A percentile compares a stretch with the other conserved stretches of the same genome.
These are phyloP conservation scores for Catocala fraxini DNA, from an alignment of 2,888 invertebrate species.

Conservation along the genomic window DNA sequence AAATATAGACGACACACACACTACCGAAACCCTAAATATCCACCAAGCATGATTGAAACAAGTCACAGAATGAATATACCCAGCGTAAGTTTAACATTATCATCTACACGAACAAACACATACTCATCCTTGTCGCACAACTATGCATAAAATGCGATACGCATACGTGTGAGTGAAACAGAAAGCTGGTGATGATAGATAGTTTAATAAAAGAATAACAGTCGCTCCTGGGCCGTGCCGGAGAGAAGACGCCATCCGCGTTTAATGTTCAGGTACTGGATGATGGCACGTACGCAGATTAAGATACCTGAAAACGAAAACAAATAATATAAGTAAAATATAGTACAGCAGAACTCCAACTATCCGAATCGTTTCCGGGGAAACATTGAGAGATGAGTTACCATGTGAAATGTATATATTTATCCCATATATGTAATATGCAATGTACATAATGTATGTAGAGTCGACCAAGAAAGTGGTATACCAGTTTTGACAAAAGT, in stretches of 20 bases:
- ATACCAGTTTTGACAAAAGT: too few species aligned
- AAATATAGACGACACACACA: slow-evolving; percentile 3
- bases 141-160: slow-evolving; percentile 40
- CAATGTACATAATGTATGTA: too few species aligned
- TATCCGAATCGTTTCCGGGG: too few species aligned
- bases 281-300: slow-evolving; percentile 95
- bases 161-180: slow-evolving; percentile 59
- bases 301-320: slow-evolving; percentile 89
- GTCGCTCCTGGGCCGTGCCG: slow-evolving; percentile 94
- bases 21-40: slow-evolving; percentile 20
- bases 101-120: slow-evolving; percentile 51
- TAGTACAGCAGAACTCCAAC: too few species aligned
- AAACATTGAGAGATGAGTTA: too few species aligned
- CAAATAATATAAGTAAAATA: neutral
- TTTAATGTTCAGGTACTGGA: slow-evolving; percentile 96
- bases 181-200: slow-evolving; percentile 39
- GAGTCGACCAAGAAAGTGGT: too few species aligned
- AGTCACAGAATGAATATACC: slow-evolving; percentile 4
- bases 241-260: slow-evolving; percentile 95
- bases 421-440: too few species aligned
- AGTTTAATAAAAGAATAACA: slow-evolving; percentile 93
- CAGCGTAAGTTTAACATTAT: slow-evolving; percentile 28
- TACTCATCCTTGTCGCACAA: slow-evolving; percentile 58
- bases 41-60: slow-evolving; percentile 18
- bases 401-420: too few species aligned